Percentiles rank a stretch among this genome's conserved stretches.
phyloP scores from a whole-genome alignment of 2,888 invertebrate species.

The Epinotia brunnichana region DNA sequence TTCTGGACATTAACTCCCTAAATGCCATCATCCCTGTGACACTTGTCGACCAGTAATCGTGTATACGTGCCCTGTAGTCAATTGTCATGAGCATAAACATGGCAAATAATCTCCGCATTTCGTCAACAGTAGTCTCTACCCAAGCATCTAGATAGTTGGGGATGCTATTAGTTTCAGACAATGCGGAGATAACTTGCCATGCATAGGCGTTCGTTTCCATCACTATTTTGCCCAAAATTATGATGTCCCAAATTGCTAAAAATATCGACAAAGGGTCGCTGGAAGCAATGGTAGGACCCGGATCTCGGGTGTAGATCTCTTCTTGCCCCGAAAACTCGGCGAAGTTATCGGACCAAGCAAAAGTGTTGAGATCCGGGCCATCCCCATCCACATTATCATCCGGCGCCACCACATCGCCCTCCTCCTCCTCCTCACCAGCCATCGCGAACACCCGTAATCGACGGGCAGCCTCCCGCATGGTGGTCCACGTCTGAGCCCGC shows the following conservation, averaged over 20 bases:
- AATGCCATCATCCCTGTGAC: neutral
- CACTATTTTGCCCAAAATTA: neutral
- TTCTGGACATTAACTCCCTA: no score
- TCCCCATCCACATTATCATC: neutral
- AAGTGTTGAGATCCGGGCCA: neutral
- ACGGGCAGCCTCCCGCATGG: no score
- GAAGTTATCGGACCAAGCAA: neutral
- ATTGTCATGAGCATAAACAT: neutral
- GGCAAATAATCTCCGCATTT: neutral
- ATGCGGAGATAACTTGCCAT: neutral
- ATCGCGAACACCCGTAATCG: neutral
- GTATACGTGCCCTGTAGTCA: neutral
- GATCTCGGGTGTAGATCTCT: neutral
- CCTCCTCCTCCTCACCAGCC: neutral
- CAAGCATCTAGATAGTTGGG: neutral
- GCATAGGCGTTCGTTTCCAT: neutral
- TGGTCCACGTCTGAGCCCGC: neutral
- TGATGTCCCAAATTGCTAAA: neutral
- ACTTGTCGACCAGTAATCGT: neutral
- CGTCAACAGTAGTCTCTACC: neutral
- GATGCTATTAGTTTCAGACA: neutral
- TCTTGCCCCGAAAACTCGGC: neutral
- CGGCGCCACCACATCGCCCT: neutral
- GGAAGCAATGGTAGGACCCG: neutral
- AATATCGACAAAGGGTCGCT: neutral